phyloP scores from a whole-genome alignment of 1,140 invertebrate species.

The Sycophaga agraensis region DNA sequence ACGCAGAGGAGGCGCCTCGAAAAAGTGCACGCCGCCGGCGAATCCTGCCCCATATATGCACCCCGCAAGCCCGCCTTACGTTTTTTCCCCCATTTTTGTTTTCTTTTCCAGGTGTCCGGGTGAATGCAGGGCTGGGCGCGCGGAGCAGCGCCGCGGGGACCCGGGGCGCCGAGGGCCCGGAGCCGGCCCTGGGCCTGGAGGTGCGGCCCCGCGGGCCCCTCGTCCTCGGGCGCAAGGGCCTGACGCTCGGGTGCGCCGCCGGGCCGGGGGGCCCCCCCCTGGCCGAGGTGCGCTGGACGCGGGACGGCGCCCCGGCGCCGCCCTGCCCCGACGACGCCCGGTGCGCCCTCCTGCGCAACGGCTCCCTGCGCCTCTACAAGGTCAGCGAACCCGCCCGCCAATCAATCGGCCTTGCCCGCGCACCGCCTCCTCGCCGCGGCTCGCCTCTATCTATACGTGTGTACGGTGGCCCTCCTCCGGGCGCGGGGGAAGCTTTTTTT shows the following conservation, averaged over 20 bases:
- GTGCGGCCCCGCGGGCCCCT: conserved; percentile 47
- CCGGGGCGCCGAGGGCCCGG: conserved; percentile 34
- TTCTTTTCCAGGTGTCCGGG: too few relatives aligned
- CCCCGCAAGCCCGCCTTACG: too few relatives aligned
- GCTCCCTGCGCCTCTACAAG: conserved; percentile 49
- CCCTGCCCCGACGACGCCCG: conserved; percentile 38
- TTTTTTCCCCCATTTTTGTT: too few relatives aligned
- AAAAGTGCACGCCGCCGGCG: conserved; percentile 41
- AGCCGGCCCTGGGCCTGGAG: conserved; percentile 12
- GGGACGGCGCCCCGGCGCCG: conserved; percentile 46
- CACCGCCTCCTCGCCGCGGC: too few relatives aligned
- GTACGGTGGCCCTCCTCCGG: too few relatives aligned
- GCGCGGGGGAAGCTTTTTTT: too few relatives aligned
- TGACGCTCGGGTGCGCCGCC: conserved; percentile 45
- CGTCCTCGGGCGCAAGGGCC: conserved; percentile 46
- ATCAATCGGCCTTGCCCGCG: too few relatives aligned
- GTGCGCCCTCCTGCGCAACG: conserved; percentile 45
- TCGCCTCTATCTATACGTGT: not conserved
- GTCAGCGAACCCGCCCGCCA: conserved; percentile 30
- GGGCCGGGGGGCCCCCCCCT: conserved; percentile 32
- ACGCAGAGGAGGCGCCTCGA: conserved; percentile 37
- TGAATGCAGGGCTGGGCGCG: not conserved
- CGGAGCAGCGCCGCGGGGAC: conserved; percentile 31
- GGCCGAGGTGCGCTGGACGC: conserved; percentile 47
- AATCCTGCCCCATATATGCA: too few relatives aligned